Conservation (phyloP, 2,888 invertebrate species). For the Abrostola tripartita region DNA sequence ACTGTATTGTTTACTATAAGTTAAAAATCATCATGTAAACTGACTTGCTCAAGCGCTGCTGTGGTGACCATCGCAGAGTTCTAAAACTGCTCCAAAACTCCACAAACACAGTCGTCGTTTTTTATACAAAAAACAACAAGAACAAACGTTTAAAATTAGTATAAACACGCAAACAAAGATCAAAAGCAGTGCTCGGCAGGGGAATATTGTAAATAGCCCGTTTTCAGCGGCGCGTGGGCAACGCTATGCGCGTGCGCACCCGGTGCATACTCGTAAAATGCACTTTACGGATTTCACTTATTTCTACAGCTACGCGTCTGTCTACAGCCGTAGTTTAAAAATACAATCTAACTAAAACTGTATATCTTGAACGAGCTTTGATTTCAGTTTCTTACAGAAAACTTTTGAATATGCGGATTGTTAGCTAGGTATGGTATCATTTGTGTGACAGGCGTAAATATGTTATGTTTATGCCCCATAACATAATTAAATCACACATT, state of each 20-base stretch:
- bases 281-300: slow-evolving; percentile 54
- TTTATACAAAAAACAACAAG: slow-evolving; percentile 27
- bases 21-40: background rate
- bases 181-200: slow-evolving; percentile 62
- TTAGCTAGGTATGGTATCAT: no score
- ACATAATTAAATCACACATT: no score
- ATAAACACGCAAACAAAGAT: slow-evolving; percentile 49
- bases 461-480: no score
- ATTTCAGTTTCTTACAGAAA: no score
- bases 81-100: slow-evolving; percentile 30
- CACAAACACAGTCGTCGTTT: slow-evolving; percentile 13
- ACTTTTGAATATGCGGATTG: no score
- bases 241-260: slow-evolving; percentile 43
- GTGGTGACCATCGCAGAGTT: slow-evolving; percentile 41
- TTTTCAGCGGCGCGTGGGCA: slow-evolving; percentile 54
- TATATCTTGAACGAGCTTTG: background rate
- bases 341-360: slow-evolving; percentile 9
- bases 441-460: no score
- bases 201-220: slow-evolving; percentile 64
- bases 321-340: slow-evolving; percentile 13
- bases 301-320: slow-evolving; percentile 27
- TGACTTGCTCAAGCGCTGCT: slow-evolving; percentile 4
- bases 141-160: slow-evolving; percentile 54
- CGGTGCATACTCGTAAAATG: slow-evolving; percentile 63
- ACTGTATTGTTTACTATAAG: background rate